Percentiles rank a stretch among this genome's conserved stretches.
phyloP scores from a whole-genome alignment of 2,888 invertebrate species.

The Mesorhabditis sp. region DNA sequence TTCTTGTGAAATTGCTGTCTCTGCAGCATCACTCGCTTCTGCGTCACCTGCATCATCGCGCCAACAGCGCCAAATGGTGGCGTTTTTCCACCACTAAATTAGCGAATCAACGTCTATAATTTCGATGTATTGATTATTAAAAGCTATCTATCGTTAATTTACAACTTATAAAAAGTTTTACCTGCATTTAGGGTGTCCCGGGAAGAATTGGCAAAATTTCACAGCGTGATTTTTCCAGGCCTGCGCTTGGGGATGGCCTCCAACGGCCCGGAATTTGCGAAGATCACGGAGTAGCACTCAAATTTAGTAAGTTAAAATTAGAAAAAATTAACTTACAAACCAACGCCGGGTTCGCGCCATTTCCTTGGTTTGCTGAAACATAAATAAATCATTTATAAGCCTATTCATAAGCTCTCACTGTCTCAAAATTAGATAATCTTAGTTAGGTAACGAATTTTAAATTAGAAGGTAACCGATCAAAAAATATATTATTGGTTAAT shows the following conservation, averaged over 20 bases:
- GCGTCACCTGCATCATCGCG: neutral
- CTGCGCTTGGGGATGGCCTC: neutral
- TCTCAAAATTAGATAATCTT: no score
- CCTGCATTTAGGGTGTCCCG: neutral
- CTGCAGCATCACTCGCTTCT: neutral
- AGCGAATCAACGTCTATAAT: no score
- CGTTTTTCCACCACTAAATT: neutral
- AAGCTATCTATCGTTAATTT: neutral
- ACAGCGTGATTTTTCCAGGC: neutral
- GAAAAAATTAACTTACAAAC: no score
- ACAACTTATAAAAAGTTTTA: neutral
- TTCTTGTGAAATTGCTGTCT: neutral
- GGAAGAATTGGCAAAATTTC: neutral
- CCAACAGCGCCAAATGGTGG: neutral
- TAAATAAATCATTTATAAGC: no score
- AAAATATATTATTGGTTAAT: no score
- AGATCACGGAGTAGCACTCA: neutral
- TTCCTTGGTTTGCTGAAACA: no score
- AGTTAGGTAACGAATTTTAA: no score
- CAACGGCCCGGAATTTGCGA: neutral
- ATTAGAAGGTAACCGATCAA: no score
- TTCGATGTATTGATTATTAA: no score
- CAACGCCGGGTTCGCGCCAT: no score
- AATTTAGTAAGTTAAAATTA: neutral
- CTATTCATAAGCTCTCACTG: no score